Conservation (phyloP, 2,888 invertebrate genomes). For the Leucozona laternaria region DNA sequence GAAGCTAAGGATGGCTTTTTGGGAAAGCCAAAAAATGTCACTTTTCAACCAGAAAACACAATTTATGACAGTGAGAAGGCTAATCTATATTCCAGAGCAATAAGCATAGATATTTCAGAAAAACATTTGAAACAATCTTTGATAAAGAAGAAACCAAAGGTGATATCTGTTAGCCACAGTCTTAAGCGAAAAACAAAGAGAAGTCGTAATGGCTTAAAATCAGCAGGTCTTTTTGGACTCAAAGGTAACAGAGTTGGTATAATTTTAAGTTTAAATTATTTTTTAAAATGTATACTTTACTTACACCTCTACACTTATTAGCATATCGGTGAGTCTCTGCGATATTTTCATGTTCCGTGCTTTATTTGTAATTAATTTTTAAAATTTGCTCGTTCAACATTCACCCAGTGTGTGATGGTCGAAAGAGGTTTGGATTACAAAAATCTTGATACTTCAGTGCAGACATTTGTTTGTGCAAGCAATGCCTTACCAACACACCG, state of each 20-base stretch:
- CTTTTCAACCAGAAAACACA: constrained; percentile 55
- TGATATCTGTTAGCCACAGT: constrained; percentile 44
- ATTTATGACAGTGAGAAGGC: constrained; percentile 53
- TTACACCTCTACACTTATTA: no score
- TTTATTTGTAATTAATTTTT: no score
- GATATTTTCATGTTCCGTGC: no score
- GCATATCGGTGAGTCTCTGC: no score
- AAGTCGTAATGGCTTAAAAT: constrained; percentile 63
- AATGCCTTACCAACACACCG: no score
- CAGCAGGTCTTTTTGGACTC: constrained; percentile 62
- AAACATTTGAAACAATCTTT: constrained; percentile 49
- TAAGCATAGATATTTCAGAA: constrained; percentile 49
- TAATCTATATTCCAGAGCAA: constrained; percentile 53
- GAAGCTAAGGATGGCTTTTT: constrained; percentile 30
- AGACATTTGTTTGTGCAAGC: no score
- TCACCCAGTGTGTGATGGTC: no score
- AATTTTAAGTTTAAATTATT: constrained; percentile 1
- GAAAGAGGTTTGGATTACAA: no score
- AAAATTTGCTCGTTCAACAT: no score
- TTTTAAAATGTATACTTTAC: no score
- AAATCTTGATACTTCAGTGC: no score
- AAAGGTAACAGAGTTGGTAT: constrained; percentile 45
- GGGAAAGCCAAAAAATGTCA: constrained; percentile 63
- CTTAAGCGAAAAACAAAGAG: constrained; percentile 62
- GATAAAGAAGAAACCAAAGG: constrained; percentile 55